These are phyloP conservation scores for Sisyra nigra DNA, from an alignment of 2,888 invertebrate species.

Conservation along the genomic window DNA sequence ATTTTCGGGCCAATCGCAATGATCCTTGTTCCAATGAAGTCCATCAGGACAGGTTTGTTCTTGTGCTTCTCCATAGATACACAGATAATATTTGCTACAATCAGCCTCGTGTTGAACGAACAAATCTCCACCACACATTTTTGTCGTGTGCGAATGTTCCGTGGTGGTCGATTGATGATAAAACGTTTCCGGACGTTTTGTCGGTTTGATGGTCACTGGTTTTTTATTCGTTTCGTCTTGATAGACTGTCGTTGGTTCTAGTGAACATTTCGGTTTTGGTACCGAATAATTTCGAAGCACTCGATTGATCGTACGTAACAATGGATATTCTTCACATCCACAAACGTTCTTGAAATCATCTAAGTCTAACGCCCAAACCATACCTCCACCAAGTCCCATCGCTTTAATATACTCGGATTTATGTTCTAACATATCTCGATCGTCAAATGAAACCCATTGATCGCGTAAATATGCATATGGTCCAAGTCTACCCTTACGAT, in stretches of 20 bases:
- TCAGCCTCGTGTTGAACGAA: conserved; percentile 47
- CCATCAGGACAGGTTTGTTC: conserved; percentile 57
- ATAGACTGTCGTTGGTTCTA: conserved; percentile 22
- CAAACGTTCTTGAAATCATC: conserved; percentile 75
- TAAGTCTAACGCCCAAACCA: conserved; percentile 81
- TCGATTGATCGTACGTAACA: conserved; percentile 64
- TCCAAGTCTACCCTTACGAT: conserved; percentile 67
- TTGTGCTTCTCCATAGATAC: conserved; percentile 54
- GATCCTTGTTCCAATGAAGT: conserved; percentile 62
- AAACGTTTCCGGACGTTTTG: background rate
- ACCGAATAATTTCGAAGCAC: conserved; percentile 53
- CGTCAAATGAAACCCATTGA: conserved; percentile 92
- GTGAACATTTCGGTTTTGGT: conserved; percentile 43
- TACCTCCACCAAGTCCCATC: conserved; percentile 68
- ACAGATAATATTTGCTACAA: conserved; percentile 66
- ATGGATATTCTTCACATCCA: conserved; percentile 65
- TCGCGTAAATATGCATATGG: conserved; percentile 71
- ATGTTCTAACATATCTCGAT: conserved; percentile 63
- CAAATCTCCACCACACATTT: conserved; percentile 33
- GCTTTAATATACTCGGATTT: conserved; percentile 70
- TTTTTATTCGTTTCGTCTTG: conserved; percentile 9
- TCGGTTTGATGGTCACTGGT: conserved; percentile 4
- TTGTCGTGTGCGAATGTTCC: conserved; percentile 8
- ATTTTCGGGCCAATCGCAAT: conserved; percentile 69
- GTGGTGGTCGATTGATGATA: background rate